phyloP scores from a whole-genome alignment of 2,888 invertebrate genomes.

The Drosophila peninsularis region DNA sequence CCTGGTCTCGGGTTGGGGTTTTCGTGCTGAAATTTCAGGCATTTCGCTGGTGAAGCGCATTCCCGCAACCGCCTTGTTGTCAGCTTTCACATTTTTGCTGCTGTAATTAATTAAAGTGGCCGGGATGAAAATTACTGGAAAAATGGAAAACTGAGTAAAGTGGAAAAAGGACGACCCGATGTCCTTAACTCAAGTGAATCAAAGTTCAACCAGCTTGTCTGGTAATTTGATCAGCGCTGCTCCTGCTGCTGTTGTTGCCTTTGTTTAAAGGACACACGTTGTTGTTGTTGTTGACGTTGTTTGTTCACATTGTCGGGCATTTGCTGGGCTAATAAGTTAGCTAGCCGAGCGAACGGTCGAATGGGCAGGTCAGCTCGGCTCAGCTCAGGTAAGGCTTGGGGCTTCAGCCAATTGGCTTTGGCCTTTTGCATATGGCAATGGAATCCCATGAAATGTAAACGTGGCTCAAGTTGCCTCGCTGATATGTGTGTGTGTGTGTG shows the following conservation, averaged over 20 bases:
- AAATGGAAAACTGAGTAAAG: slow-evolving; percentile 4
- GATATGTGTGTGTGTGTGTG: slow-evolving; percentile 21
- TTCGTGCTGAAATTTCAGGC: slow-evolving; percentile 17
- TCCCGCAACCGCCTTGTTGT: slow-evolving; percentile 10
- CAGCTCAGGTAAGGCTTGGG: slow-evolving; percentile 27
- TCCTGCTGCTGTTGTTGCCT: slow-evolving; percentile 3
- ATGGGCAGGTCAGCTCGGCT: slow-evolving; percentile 2
- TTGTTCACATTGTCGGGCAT: slow-evolving; percentile 57
- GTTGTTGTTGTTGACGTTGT: slow-evolving; percentile 34
- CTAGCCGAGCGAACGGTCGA: slow-evolving; percentile 10
- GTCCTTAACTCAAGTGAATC: slow-evolving; percentile 64
- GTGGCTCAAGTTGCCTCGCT: slow-evolving; percentile 63
- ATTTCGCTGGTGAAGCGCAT: slow-evolving; percentile 11
- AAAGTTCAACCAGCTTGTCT: slow-evolving; percentile 51
- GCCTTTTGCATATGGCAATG: slow-evolving; percentile 52
- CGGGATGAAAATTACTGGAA: slow-evolving; percentile 31
- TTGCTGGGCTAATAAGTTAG: slow-evolving; percentile 59
- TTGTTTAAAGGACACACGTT: slow-evolving; percentile 40
- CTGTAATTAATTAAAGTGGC: slow-evolving; percentile 46
- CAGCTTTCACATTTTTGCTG: slow-evolving; percentile 21
- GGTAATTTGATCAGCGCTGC: slow-evolving; percentile 64
- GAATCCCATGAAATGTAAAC: slow-evolving; percentile 76
- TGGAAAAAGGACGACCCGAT: slow-evolving; percentile 14
- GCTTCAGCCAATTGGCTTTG: slow-evolving; percentile 46
- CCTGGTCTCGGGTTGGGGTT: not conserved